Evolutionary conservation across 2,113 vertebrate genomes (phyloP).

Genomic region (Taxidea taxus): DNA sequence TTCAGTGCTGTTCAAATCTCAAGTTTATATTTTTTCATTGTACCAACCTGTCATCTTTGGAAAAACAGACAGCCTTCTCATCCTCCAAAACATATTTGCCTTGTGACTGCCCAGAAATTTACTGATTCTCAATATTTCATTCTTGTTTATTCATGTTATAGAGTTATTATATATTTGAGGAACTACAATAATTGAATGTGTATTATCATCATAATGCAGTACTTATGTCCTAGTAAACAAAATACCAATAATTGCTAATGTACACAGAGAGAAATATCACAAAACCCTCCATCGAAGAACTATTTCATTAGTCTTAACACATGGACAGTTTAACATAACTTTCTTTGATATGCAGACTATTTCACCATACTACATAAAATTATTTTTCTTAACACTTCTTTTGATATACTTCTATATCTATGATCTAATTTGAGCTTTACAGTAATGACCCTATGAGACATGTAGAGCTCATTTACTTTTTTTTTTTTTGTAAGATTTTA

Average conservation of each 20-base stretch:
- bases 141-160: background rate
- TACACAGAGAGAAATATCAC: background rate
- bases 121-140: background rate
- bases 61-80: background rate
- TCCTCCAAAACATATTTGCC: background rate
- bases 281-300: background rate
- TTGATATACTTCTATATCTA: background rate
- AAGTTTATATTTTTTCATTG: background rate
- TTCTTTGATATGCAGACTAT: background rate
- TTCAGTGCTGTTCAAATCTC: background rate
- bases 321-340: background rate
- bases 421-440: conserved; percentile 5
- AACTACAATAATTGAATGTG: background rate
- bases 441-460: background rate
- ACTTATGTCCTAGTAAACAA: background rate
- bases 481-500: too few relatives aligned
- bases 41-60: background rate
- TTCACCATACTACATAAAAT: background rate
- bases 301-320: background rate
- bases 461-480: background rate
- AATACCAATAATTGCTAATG: background rate
- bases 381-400: background rate
- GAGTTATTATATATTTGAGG: background rate
- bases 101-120: background rate
- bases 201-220: background rate